phyloP scores from a whole-genome alignment of 2,888 invertebrate genomes.

The Andrena fulva region DNA sequence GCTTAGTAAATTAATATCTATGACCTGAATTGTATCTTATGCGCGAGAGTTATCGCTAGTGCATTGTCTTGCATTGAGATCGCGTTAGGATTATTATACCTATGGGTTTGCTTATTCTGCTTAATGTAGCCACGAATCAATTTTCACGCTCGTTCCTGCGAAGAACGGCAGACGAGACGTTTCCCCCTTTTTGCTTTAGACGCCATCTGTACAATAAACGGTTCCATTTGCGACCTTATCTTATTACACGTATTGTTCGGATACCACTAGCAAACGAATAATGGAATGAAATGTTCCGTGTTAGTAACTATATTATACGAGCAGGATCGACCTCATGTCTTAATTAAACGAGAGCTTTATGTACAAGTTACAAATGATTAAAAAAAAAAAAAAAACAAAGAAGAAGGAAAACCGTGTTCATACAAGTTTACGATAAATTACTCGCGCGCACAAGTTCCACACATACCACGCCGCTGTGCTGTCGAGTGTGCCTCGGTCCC shows the following conservation, averaged over 20 bases:
- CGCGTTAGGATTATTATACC: slow-evolving; percentile 30
- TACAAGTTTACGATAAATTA: slow-evolving; percentile 42
- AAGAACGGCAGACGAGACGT: slow-evolving; percentile 24
- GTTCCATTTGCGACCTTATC: slow-evolving; percentile 24
- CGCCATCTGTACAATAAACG: slow-evolving; percentile 47
- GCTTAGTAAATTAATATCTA: slow-evolving; percentile 47
- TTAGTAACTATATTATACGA: slow-evolving; percentile 57
- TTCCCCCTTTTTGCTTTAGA: slow-evolving; percentile 5
- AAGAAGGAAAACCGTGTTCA: slow-evolving; percentile 10
- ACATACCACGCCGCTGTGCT: slow-evolving; percentile 22
- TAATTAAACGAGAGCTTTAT: slow-evolving; percentile 53
- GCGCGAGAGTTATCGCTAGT: slow-evolving; percentile 57
- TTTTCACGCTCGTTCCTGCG: slow-evolving; percentile 9
- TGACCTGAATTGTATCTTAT: slow-evolving; percentile 40
- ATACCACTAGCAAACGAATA: slow-evolving; percentile 44
- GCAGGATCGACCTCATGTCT: slow-evolving; percentile 39
- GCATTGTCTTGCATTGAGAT: slow-evolving; percentile 69
- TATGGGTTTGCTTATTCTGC: slow-evolving; percentile 2
- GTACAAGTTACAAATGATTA: slow-evolving; percentile 48
- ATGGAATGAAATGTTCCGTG: slow-evolving; percentile 64
- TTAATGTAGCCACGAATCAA: slow-evolving; percentile 21
- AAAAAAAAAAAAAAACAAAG: slow-evolving; percentile 18
- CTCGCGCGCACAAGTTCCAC: slow-evolving; percentile 21
- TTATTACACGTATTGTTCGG: slow-evolving; percentile 28
- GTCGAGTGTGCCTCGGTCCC: neutral